Conservation (phyloP, 2,113 vertebrate species). For the Notarius lentiginosus region DNA sequence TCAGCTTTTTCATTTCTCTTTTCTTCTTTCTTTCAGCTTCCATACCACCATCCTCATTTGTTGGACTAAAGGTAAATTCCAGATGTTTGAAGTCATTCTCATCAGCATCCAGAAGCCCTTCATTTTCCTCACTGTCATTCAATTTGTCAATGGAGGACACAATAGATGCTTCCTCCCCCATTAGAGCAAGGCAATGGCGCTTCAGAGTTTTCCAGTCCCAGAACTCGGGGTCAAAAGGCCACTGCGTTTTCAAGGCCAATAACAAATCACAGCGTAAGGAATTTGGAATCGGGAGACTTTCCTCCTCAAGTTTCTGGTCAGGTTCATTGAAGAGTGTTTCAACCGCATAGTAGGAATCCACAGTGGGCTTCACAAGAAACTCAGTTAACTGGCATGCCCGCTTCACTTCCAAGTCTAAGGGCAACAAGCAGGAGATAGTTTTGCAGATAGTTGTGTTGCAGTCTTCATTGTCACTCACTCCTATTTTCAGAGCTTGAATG, state of each 20-base stretch:
- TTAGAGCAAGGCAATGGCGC: slow-evolving; percentile 92
- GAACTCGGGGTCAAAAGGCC: slow-evolving; percentile 99
- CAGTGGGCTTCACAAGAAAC: slow-evolving; percentile 95
- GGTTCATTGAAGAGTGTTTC: slow-evolving; percentile 98
- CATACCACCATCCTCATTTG: slow-evolving; percentile 80
- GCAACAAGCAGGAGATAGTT: slow-evolving; percentile 96
- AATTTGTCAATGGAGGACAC: slow-evolving; percentile 95
- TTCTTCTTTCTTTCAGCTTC: slow-evolving; percentile 91
- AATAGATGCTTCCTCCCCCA: slow-evolving; percentile 98
- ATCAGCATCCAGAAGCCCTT: slow-evolving; percentile 73
- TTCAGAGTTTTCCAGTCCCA: slow-evolving; percentile 99
- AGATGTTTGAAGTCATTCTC: slow-evolving; percentile 82
- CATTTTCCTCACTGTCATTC: slow-evolving; percentile 89
- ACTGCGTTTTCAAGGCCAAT: slow-evolving; percentile 97
- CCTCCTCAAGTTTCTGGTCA: slow-evolving; percentile 96
- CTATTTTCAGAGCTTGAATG: slow-evolving; percentile 94
- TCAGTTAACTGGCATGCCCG: slow-evolving; percentile 97
- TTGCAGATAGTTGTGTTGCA: slow-evolving; percentile 98
- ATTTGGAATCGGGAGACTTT: slow-evolving; percentile 95
- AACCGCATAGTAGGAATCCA: slow-evolving; percentile 97
- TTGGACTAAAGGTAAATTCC: slow-evolving; percentile 81
- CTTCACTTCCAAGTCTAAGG: slow-evolving; percentile 96
- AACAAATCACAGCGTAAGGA: slow-evolving; percentile 96
- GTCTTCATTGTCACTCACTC: slow-evolving; percentile 85
- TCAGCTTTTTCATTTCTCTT: slow-evolving; percentile 89